phyloP scores from a whole-genome alignment of 1,140 invertebrate genomes.

The Drosophila subobscura region DNA sequence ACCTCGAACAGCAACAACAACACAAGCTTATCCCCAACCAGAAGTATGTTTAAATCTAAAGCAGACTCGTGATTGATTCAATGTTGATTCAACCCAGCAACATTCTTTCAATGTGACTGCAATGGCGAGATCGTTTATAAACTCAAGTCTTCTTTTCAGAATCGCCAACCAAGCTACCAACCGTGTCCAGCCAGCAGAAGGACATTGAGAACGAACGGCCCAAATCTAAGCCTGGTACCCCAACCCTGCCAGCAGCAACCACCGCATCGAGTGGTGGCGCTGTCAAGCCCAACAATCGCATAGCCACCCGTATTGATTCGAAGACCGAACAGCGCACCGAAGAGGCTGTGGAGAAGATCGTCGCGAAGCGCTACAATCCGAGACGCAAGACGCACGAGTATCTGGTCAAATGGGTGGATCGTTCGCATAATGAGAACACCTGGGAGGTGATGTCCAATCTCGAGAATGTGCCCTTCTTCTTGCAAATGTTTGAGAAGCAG shows the following conservation, averaged over 20 bases:
- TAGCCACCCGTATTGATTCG: constrained; percentile 71
- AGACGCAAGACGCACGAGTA: constrained; percentile 91
- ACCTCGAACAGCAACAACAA: constrained; percentile 57
- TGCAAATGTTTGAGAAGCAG: constrained; percentile 92
- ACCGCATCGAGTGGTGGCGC: constrained; percentile 6
- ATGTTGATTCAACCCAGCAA: no score
- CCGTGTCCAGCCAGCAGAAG: constrained; percentile 56
- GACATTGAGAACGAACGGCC: constrained; percentile 72
- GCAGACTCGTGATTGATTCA: no score
- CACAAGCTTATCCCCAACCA: constrained; percentile 54
- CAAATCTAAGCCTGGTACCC: constrained; percentile 59
- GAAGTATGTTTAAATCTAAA: constrained; percentile 46
- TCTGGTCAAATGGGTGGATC: constrained; percentile 92
- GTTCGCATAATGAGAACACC: constrained; percentile 89
- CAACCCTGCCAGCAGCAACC: constrained; percentile 12
- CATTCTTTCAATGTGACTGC: no score
- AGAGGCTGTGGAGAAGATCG: constrained; percentile 88
- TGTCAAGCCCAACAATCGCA: constrained; percentile 65
- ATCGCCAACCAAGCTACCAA: constrained; percentile 56
- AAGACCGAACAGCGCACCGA: constrained; percentile 77
- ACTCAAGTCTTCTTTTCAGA: constrained; percentile 24
- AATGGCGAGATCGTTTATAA: no score
- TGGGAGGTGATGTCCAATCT: constrained; percentile 91
- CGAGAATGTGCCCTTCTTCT: constrained; percentile 88
- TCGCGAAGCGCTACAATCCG: constrained; percentile 91